Base-by-base conservation (phyloP, 2,113 vertebrate species). In the Ictidomys tridecemlineatus region DNA sequence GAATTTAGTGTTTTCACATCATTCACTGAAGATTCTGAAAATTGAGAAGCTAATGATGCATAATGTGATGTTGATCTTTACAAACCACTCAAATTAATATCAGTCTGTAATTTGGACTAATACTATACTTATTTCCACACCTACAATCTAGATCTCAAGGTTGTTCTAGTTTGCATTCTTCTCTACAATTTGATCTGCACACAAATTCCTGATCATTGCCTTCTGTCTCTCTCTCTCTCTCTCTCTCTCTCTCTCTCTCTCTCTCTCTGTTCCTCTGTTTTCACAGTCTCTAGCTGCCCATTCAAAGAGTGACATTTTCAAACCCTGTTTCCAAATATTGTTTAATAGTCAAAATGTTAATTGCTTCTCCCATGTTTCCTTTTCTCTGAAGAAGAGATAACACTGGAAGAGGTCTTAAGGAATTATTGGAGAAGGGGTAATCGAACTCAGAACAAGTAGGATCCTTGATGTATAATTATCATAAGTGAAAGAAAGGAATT, bases 81-180 rank as follows among this genome's bases (percentile, higher is more conserved):
- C 42, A 3, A 4, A 14, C 12, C 20, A 48, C 24, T 56, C 69
- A 39, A 8, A 56, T 58, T 24, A 72, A 24, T 22, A 4, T 28
- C 53, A 20, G 5, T 65, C 58, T 65, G 28, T 4, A 10, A 28
- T 58, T 67, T 34, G 30, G 34, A n/a, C 9, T 39, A 67, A 74
- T 13, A 3, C 42, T 2, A 8, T 4, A 37, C 13, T 37, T 22
- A 26, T 17, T 1, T 39, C 30, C 4, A 6, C 10, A 13, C 1
- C 3, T 48, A 0, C 48, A 30, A 69, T 69, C 16, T n/a, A 73
- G 13, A 32, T 14, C 30, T n/a, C 14, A 42, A 45, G 37, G 48
- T 11, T 39, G 4, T 48, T 28, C 11, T 51, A 37, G 8, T 30
- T 87, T 48, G 7, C 10, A 17, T 34, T 22, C 17, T 12, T 70